Percentiles rank a stretch among this genome's conserved stretches.
phyloP scores from a whole-genome alignment of 2,113 vertebrate species.

The Ifrita kowaldi region DNA sequence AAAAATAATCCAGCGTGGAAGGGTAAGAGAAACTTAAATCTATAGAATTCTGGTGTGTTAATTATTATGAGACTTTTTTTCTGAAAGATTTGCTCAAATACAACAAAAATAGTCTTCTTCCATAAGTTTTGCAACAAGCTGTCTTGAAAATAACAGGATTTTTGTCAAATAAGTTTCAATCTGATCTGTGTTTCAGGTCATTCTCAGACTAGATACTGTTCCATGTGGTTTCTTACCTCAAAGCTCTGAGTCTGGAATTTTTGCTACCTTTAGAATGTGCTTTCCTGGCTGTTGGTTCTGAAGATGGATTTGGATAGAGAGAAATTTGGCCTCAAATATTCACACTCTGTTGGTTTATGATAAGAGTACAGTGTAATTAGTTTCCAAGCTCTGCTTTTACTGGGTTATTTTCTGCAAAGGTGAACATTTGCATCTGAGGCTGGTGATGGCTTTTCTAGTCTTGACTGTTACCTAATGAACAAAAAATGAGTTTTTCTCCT shows the following conservation, averaged over 20 bases:
- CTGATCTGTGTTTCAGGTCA: background rate
- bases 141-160: background rate
- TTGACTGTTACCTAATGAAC: background rate
- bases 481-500: background rate
- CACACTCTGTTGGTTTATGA: background rate
- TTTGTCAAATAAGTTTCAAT: background rate
- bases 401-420: background rate
- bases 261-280: background rate
- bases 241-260: background rate
- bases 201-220: background rate
- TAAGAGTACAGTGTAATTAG: background rate
- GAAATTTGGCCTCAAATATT: background rate
- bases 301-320: background rate
- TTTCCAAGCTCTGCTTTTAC: background rate
- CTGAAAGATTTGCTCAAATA: background rate
- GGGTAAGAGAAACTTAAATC: slow-evolving; percentile 75
- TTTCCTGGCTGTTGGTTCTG: background rate
- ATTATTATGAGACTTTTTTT: background rate
- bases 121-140: background rate
- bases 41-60: background rate
- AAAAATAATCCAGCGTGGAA: slow-evolving; percentile 85
- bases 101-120: background rate
- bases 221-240: background rate
- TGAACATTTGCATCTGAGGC: background rate
- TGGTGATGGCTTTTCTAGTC: background rate